Base-by-base conservation (phyloP, 1,140 invertebrate species). In the Latrodectus geometricus region DNA sequence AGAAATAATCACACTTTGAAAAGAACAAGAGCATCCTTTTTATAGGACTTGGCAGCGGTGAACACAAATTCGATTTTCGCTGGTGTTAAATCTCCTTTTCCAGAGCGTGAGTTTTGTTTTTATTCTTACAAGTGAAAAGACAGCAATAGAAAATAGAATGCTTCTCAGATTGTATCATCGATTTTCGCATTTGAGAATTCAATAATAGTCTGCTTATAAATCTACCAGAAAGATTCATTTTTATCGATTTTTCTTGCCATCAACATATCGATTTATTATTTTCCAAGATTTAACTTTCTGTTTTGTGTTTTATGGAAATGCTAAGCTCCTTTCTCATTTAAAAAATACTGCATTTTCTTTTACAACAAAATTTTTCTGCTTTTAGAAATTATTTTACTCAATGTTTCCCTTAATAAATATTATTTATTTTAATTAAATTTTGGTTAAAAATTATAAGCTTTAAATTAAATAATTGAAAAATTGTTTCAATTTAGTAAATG, bases 61-160 rank as follows among this genome's bases (percentile, higher is more conserved):
- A 76, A 76, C 74, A 76, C 20, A 20, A 76, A 76, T 76, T 76
- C 52, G 14, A 56, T 61, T 76, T 56, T 50, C 21, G 2, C 14
- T 20, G 52, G 74, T 20, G 54, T 76, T 52, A 17, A 56, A 61
- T 76, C 54, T 76, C 52, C 20, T 20, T 23, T 56, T 75, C 12
- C 23, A 12, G 20, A 14, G 74, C 5, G 54, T 21, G 35, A 54
- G n/a, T 14, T 54, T 35, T 56, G 74, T 35, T n/a, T 54, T 21
- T n/a, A 54, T 56, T 35, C 23, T 74, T n/a, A 0, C 20, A 17
- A 5, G 49, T 73, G 11, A 56, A 9, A n/a, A 4, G 4, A 3
- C 3, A 9, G 8, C 35, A 14, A 48, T 73, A 11, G 35, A 48
- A 23, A 73, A 61, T 54, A 61, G n/a, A 20, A 54, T 12, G 14